Conservation (phyloP, 2,888 invertebrate species). For the Drosophila austrosaltans region DNA sequence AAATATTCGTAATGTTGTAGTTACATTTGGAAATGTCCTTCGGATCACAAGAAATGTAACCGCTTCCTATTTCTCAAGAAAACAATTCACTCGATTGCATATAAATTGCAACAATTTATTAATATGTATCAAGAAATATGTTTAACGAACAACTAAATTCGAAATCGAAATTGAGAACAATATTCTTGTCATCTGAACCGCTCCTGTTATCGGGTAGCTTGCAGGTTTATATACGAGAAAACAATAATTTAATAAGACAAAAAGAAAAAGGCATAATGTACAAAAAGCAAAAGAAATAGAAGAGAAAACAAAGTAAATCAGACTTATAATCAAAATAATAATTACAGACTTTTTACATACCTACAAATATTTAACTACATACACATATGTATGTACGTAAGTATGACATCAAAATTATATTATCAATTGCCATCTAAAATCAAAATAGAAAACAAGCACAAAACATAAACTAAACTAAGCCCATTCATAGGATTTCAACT, state of each 20-base stretch:
- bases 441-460: no score
- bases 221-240: constrained; percentile 16
- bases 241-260: constrained; percentile 33
- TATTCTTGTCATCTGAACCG: not conserved
- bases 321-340: constrained; percentile 6
- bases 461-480: not conserved
- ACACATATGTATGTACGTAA: constrained; percentile 4
- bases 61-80: no score
- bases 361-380: constrained; percentile 4
- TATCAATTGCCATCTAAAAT: not conserved
- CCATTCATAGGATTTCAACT: not conserved
- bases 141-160: not conserved
- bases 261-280: constrained; percentile 29
- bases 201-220: constrained; percentile 15
- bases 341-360: not conserved
- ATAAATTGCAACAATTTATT: no score
- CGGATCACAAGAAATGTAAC: no score
- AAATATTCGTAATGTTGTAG: no score
- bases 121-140: no score
- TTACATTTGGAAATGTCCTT: no score
- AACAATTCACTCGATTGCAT: no score
- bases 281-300: constrained; percentile 14
- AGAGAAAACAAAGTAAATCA: constrained; percentile 21
- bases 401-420: not conserved
- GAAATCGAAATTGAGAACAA: not conserved